A percentile compares a stretch with the other conserved stretches of the same genome.
Conservation (phyloP, 2,797 vertebrate species). For the Silurus lanzhouensis region DNA sequence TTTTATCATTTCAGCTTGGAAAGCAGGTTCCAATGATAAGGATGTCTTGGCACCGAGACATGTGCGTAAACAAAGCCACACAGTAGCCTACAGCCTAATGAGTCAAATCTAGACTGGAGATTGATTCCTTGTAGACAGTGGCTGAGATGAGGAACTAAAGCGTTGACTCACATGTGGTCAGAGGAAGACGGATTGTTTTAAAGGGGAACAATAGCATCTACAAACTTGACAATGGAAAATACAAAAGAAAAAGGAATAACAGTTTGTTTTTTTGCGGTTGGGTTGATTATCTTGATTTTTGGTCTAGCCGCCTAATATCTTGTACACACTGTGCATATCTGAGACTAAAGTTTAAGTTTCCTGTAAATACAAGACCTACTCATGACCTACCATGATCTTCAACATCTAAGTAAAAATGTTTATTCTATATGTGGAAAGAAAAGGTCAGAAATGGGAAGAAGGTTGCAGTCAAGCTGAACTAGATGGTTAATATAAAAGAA, state of each 20-base stretch:
- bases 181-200: conserved; percentile 41
- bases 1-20: conserved; percentile 35
- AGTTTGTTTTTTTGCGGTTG: background rate
- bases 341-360: background rate
- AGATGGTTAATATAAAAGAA: background rate
- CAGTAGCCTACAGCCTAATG: conserved; percentile 32
- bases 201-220: conserved; percentile 32
- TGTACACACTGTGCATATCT: background rate
- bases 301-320: background rate
- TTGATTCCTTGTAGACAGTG: conserved; percentile 34
- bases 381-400: background rate
- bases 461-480: background rate
- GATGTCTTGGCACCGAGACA: conserved; percentile 21
- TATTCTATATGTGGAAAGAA: background rate
- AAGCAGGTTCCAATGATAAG: conserved; percentile 38
- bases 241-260: conserved; percentile 22
- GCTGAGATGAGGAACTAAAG: conserved; percentile 52
- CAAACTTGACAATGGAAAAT: conserved; percentile 39
- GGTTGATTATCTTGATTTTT: background rate
- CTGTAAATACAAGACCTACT: background rate
- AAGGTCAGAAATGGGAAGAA: conserved; percentile 6
- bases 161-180: conserved; percentile 46
- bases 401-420: background rate
- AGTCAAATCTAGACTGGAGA: conserved; percentile 48
- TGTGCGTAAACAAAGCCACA: conserved; percentile 35